These are phyloP conservation scores for Melieria omissa DNA, from an alignment of 2,888 invertebrate species.

Conservation along the genomic window DNA sequence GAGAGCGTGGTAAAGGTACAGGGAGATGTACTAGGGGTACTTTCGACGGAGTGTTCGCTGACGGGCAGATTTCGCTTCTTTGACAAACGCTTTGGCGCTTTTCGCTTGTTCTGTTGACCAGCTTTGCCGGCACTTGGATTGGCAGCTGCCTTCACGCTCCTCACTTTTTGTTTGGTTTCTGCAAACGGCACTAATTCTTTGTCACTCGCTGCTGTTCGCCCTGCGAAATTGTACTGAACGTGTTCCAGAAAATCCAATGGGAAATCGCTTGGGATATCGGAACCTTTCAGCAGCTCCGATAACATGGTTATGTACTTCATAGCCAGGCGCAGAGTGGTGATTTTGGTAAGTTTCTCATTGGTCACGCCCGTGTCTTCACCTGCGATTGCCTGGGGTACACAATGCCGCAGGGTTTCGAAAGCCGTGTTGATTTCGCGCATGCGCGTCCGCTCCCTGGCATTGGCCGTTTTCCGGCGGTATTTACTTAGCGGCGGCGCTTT, in stretches of 20 bases:
- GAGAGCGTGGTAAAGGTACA: conserved; percentile 9
- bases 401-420: conserved; percentile 82
- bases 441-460: conserved; percentile 85
- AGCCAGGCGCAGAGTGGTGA: conserved; percentile 85
- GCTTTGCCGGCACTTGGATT: not conserved
- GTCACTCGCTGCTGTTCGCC: too few relatives aligned
- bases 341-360: conserved; percentile 88
- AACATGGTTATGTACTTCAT: conserved; percentile 88
- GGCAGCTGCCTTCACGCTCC: conserved; percentile 33
- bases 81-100: conserved; percentile 11
- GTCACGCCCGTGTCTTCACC: conserved; percentile 66
- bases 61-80: conserved; percentile 10
- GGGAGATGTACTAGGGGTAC: not conserved
- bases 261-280: conserved; percentile 51
- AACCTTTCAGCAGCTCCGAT: conserved; percentile 71
- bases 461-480: conserved; percentile 89
- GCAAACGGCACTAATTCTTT: too few relatives aligned
- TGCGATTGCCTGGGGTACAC: conserved; percentile 73
- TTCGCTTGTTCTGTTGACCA: not conserved
- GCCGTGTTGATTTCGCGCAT: conserved; percentile 93
- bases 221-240: conserved; percentile 28
- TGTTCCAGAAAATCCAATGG: conserved; percentile 51
- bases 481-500: conserved; percentile 84
- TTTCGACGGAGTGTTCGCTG: not conserved
- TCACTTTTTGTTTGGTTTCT: conserved; percentile 29